Percentiles rank a stretch among this genome's conserved stretches.
phyloP scores from a whole-genome alignment of 2,888 invertebrate species.

The Cataglyphis altisquamis region DNA sequence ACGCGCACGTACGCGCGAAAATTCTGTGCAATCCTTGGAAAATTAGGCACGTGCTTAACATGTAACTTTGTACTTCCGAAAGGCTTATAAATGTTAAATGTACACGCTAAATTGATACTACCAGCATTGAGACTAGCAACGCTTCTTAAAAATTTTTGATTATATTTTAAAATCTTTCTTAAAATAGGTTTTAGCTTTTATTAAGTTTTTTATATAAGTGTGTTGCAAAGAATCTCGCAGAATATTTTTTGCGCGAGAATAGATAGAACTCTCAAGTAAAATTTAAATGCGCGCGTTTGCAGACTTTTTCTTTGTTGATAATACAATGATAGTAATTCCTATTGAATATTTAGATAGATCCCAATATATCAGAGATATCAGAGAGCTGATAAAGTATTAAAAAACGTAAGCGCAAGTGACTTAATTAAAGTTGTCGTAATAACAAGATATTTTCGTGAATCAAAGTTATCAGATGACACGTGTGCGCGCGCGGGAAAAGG shows the following conservation, averaged over 20 bases:
- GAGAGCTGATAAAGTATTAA: neutral
- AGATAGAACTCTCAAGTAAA: neutral
- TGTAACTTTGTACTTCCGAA: neutral
- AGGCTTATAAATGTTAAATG: neutral
- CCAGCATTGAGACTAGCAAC: neutral
- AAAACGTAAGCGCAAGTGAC: neutral
- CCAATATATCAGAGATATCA: neutral
- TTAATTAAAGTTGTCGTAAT: constrained; percentile 9
- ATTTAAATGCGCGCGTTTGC: neutral
- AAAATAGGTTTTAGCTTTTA: neutral
- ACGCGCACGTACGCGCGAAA: neutral
- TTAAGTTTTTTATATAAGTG: neutral
- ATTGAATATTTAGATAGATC: neutral
- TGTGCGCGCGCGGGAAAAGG: neutral
- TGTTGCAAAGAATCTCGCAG: neutral
- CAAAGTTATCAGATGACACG: neutral
- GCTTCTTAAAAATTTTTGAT: neutral
- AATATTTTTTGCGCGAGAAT: neutral
- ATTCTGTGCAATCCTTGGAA: neutral
- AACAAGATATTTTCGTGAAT: neutral
- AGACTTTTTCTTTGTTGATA: neutral
- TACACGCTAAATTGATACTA: neutral
- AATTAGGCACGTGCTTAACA: neutral
- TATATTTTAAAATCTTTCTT: neutral
- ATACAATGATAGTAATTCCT: neutral